phyloP scores from a whole-genome alignment of 2,113 vertebrate genomes.

The Ginglymostoma cirratum region DNA sequence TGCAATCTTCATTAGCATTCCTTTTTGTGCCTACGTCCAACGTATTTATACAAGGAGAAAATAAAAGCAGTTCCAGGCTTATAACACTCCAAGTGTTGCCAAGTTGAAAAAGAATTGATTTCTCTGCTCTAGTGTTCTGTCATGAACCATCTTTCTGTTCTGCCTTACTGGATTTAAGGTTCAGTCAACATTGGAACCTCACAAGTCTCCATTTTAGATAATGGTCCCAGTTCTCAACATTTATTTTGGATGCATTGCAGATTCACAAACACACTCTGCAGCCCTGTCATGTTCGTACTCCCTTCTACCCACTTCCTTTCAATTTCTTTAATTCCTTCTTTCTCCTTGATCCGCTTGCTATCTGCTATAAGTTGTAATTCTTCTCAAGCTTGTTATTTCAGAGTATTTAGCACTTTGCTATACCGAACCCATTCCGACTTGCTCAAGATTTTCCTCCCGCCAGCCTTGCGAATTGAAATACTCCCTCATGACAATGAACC shows the following conservation, averaged over 20 bases:
- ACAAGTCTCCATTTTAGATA: neutral
- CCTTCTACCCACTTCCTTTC: neutral
- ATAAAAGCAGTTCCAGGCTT: neutral
- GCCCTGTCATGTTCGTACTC: neutral
- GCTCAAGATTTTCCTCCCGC: neutral
- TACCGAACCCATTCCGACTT: neutral
- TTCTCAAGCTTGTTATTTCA: neutral
- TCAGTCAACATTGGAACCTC: neutral
- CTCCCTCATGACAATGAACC: neutral
- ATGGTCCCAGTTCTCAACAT: neutral
- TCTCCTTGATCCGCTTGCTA: neutral
- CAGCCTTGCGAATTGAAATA: neutral
- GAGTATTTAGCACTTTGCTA: neutral
- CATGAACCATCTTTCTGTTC: neutral
- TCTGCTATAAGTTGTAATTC: neutral
- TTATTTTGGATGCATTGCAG: neutral
- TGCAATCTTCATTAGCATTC: neutral
- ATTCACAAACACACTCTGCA: neutral
- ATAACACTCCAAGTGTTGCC: neutral
- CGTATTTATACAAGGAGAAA: neutral
- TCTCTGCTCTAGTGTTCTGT: neutral
- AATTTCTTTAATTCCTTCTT: neutral
- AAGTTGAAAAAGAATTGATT: neutral
- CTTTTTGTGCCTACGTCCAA: neutral
- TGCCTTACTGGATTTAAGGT: neutral